Percentiles rank a stretch among this genome's conserved stretches.
Conservation (phyloP, 2,888 invertebrate genomes). For the Heteromurus nitidus region DNA sequence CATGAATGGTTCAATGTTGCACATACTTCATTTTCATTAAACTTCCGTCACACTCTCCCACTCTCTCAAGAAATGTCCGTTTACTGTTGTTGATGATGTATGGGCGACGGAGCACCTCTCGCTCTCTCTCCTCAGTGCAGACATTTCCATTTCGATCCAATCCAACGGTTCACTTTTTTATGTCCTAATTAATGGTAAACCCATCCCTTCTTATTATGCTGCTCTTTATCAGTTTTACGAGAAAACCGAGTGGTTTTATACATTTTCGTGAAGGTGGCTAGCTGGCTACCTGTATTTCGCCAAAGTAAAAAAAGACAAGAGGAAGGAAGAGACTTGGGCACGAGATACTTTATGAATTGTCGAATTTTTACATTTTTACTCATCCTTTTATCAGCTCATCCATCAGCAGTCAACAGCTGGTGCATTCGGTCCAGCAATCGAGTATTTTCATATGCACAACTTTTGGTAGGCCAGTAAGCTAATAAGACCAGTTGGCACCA, state of each 20-base stretch:
- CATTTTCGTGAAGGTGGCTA: neutral
- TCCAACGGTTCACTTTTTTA: slow-evolving; percentile 23
- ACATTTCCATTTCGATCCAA: neutral
- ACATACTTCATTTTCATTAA: neutral
- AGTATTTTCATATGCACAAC: neutral
- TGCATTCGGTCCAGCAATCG: neutral
- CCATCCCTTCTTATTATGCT: neutral
- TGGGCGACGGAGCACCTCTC: no score
- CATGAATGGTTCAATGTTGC: no score
- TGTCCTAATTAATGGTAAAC: slow-evolving; percentile 13
- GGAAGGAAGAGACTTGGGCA: slow-evolving; percentile 16
- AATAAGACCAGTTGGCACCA: slow-evolving; percentile 23
- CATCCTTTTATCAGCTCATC: slow-evolving; percentile 36
- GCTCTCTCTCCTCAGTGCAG: no score
- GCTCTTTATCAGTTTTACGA: neutral
- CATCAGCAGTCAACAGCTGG: slow-evolving; percentile 36
- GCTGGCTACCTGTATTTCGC: neutral
- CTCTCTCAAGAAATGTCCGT: slow-evolving; percentile 20
- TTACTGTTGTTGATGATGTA: slow-evolving; percentile 8
- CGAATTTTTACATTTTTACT: slow-evolving; percentile 20
- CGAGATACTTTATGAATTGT: slow-evolving; percentile 15
- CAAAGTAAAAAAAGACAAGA: neutral
- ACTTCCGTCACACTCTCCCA: slow-evolving; percentile 1
- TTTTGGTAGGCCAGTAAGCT: neutral
- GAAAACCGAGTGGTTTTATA: neutral